These are phyloP conservation scores for Apus apus DNA, from an alignment of 2,113 vertebrate genomes.

Conservation along the genomic window DNA sequence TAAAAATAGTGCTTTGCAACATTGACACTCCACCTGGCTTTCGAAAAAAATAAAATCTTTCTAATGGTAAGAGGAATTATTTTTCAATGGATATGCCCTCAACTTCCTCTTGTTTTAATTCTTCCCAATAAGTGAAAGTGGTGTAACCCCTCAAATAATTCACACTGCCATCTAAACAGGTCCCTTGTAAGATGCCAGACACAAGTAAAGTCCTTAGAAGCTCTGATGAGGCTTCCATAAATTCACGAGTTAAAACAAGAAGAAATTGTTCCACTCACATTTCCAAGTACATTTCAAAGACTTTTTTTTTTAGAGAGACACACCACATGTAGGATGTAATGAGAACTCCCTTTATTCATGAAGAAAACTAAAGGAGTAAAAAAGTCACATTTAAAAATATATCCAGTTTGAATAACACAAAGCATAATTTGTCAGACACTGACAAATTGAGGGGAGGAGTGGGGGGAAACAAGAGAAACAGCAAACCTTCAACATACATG, in stretches of 20 bases:
- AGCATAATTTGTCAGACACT: neutral
- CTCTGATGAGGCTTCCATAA: neutral
- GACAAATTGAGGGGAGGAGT: neutral
- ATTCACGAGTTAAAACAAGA: neutral
- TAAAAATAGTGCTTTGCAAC: neutral
- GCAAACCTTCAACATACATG: neutral
- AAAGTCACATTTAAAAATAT: neutral
- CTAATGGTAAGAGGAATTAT: neutral
- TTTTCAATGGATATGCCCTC: neutral
- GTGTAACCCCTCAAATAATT: neutral
- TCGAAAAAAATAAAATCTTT: neutral
- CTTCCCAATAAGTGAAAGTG: neutral
- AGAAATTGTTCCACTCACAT: neutral
- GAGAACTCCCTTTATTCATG: neutral
- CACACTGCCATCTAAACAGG: neutral
- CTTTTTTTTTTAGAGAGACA: neutral
- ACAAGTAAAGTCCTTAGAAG: neutral
- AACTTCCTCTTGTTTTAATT: neutral
- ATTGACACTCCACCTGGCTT: neutral
- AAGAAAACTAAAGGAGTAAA: neutral
- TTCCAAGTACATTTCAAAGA: neutral
- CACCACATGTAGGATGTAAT: neutral
- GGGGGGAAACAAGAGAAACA: neutral
- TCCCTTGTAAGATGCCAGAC: neutral
- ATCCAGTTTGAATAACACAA: neutral